Evolutionary conservation across 2,113 vertebrate genomes (phyloP).

Genomic region (Junco hyemalis): DNA sequence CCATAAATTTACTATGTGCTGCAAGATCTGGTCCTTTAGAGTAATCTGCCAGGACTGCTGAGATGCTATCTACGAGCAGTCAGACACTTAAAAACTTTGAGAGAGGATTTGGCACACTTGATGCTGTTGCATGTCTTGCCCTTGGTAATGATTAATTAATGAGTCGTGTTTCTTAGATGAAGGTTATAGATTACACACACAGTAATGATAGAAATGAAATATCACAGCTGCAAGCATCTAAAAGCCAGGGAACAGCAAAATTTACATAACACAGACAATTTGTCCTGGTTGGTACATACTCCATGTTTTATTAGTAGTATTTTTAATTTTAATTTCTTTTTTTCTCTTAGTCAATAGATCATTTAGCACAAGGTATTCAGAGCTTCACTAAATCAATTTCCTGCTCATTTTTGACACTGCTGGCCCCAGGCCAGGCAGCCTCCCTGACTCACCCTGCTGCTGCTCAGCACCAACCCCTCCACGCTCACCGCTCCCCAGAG

Average conservation of each 20-base stretch:
- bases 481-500: accelerated
- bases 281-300: not conserved
- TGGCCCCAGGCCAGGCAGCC: not conserved
- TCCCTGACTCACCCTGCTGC: accelerated
- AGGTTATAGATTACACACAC: constrained; percentile 1
- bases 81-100: not conserved
- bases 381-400: not conserved
- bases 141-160: constrained; percentile 55
- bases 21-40: not conserved
- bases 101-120: not conserved
- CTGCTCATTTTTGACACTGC: not conserved
- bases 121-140: not conserved
- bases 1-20: not conserved
- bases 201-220: not conserved
- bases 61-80: not conserved
- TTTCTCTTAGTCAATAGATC: not conserved
- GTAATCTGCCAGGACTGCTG: not conserved
- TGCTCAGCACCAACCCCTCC: not conserved
- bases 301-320: not conserved
- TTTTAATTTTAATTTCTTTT: not conserved
- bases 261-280: not conserved
- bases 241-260: not conserved
- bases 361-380: not conserved
- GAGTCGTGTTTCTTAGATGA: not conserved
- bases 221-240: not conserved